These are phyloP conservation scores for Tipula unca DNA, from an alignment of 2,888 invertebrate species.

Conservation along the genomic window DNA sequence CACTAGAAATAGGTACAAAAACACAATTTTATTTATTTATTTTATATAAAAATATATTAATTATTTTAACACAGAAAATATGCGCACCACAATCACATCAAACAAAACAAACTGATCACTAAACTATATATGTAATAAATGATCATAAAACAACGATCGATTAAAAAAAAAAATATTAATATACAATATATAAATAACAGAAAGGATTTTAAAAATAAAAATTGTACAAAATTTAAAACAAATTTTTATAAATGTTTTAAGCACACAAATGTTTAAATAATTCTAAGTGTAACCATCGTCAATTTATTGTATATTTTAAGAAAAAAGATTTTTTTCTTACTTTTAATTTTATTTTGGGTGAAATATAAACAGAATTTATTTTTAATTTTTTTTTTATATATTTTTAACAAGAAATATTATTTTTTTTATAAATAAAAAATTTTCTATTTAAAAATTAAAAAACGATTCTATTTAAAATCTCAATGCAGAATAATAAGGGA, in stretches of 20 bases:
- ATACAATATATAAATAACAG: not conserved
- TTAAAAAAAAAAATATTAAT: not conserved
- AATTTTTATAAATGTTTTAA: not conserved
- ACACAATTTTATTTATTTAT: not conserved
- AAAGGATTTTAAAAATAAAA: constrained; percentile 1
- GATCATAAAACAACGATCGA: not conserved
- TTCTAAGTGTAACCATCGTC: constrained; percentile 14
- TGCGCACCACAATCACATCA: not conserved
- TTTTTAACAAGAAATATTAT: constrained; percentile 9
- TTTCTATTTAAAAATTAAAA: constrained; percentile 8
- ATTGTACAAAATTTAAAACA: not conserved
- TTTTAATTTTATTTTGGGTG: constrained; percentile 9
- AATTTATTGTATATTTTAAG: constrained; percentile 8
- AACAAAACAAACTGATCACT: not conserved
- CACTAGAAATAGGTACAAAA: not conserved
- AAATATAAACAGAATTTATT: constrained; percentile 14
- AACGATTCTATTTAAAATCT: constrained; percentile 14
- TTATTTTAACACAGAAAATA: not conserved
- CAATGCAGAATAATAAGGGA: constrained; percentile 14
- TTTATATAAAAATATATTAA: not conserved
- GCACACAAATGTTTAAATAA: constrained; percentile 14
- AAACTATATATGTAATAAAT: not conserved
- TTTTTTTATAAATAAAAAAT: not conserved
- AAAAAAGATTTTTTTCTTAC: constrained; percentile 1
- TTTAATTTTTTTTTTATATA: not conserved